A percentile compares a stretch with the other conserved stretches of the same genome.
Evolutionary conservation across 1,140 invertebrate genomes (phyloP).

Genomic region (Drosophila gunungcola): DNA sequence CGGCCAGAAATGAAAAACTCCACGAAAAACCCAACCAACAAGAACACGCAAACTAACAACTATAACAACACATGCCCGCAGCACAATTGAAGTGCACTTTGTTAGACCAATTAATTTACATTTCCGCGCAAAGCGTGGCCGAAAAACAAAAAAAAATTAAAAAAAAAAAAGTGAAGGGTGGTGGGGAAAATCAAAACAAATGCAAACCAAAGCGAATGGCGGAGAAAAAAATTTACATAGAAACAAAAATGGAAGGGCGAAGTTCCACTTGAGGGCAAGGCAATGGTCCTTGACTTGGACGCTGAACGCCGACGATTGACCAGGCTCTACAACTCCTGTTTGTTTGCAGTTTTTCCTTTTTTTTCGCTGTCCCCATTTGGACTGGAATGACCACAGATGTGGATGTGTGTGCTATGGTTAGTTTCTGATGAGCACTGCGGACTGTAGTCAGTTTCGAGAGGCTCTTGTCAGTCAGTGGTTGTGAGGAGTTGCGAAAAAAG

Average conservation of each 20-base stretch:
- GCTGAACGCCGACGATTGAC: conserved; percentile 57
- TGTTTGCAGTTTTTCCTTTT: conserved; percentile 20
- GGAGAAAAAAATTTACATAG: conserved; percentile 64
- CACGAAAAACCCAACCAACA: conserved; percentile 26
- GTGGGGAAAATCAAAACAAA: conserved; percentile 33
- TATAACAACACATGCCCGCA: conserved; percentile 54
- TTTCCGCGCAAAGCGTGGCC: conserved; percentile 73
- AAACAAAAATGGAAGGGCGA: conserved; percentile 41
- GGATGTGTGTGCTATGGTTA: conserved; percentile 41
- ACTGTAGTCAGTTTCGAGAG: conserved; percentile 65
- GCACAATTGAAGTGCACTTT: conserved; percentile 77
- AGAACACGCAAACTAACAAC: conserved; percentile 46
- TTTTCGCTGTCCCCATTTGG: conserved; percentile 7
- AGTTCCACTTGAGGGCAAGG: conserved; percentile 62
- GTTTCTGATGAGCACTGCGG: conserved; percentile 50
- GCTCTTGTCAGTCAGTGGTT: conserved; percentile 50
- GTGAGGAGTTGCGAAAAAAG: conserved; percentile 14
- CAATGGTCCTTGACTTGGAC: conserved; percentile 65
- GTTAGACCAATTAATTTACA: conserved; percentile 83
- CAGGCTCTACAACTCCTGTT: conserved; percentile 12
- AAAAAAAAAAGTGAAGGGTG: conserved; percentile 7
- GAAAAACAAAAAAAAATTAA: conserved; percentile 36
- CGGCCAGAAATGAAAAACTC: conserved; percentile 25
- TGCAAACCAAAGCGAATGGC: conserved; percentile 21
- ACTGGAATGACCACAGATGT: conserved; percentile 15